Base-by-base conservation (phyloP, 2,113 vertebrate species). In the Tamias sibiricus region DNA sequence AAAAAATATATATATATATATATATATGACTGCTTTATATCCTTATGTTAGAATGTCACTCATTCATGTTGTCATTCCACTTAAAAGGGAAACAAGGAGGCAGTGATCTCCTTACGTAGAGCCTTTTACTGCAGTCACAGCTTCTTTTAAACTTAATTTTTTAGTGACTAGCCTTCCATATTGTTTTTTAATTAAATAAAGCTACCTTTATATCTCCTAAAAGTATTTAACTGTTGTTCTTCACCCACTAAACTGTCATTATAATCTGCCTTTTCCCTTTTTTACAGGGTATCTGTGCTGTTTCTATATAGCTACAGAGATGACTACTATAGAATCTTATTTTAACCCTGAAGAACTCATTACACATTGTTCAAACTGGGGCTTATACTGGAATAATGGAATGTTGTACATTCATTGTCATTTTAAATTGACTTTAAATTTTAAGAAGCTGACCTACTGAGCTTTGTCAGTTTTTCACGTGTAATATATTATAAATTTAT, bases 281-380 rank as follows among this genome's bases (percentile, higher is more conserved):
- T 98, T 91, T 98, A 35, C 98, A 99, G 99, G 98, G 98, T 99
- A 95, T 98, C 99, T 14, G 98, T 99, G 40, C 98, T 99, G 62
- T 98, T 99, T 94, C 98, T 99, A 74, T 99, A 99, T 98, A 99
- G 99, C 98, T 99, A 99, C 98, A 99, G 98, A 98, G 99, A 99
- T 0, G 99, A 99, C 96, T 99, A 99, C 97, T 99, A 99, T 98
- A 99, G 99, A 98, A 98, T 99, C 97, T 98, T 99, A 42, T 98
- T 99, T 88, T 99, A 99, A 98, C 92, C 68, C 52, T 83, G 68
- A 52, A 92, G 74, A 81, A 95, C n/a, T 47, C 66, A 12, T 44
- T 68, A 35, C 35, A 47, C 35, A 47, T 16, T 92, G 44, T 95
- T 96, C 71, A 68, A 81, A 79, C 81, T 95, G 80, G 26, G 57